Conservation (phyloP, 2,797 vertebrate species). For the Muscicapa striata region DNA sequence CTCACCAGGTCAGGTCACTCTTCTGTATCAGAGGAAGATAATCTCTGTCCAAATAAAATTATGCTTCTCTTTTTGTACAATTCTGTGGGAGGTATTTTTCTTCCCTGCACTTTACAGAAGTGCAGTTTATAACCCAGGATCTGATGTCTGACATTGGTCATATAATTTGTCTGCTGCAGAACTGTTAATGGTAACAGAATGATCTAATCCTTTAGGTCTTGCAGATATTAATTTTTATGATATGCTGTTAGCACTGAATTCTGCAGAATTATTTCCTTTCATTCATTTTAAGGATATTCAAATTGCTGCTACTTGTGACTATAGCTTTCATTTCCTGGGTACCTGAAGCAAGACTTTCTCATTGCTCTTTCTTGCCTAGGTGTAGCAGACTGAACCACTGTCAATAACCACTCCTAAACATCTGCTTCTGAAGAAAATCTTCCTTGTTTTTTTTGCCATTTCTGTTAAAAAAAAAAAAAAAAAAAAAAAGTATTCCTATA, state of each 20-base stretch:
- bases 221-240: slow-evolving; percentile 8
- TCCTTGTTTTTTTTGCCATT: background rate
- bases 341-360: background rate
- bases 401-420: background rate
- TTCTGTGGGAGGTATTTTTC: background rate
- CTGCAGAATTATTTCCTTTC: slow-evolving; percentile 14
- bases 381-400: background rate
- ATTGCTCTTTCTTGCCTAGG: background rate
- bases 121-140: slow-evolving; percentile 11
- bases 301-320: background rate
- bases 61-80: background rate
- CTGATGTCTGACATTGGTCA: background rate
- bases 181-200: slow-evolving; percentile 11
- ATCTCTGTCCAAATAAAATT: background rate
- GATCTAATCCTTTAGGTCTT: slow-evolving; percentile 2
- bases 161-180: slow-evolving; percentile 30
- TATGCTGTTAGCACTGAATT: background rate
- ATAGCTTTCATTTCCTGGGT: background rate
- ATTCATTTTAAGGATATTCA: background rate
- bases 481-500: too few relatives aligned
- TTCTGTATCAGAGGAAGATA: background rate
- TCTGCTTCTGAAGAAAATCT: background rate
- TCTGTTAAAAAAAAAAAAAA: background rate
- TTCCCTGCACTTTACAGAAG: slow-evolving; percentile 10
- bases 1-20: background rate